A percentile compares a stretch with the other conserved stretches of the same genome.
phyloP scores from a whole-genome alignment of 2,113 vertebrate genomes.

The Hydrochoerus hydrochaeris region DNA sequence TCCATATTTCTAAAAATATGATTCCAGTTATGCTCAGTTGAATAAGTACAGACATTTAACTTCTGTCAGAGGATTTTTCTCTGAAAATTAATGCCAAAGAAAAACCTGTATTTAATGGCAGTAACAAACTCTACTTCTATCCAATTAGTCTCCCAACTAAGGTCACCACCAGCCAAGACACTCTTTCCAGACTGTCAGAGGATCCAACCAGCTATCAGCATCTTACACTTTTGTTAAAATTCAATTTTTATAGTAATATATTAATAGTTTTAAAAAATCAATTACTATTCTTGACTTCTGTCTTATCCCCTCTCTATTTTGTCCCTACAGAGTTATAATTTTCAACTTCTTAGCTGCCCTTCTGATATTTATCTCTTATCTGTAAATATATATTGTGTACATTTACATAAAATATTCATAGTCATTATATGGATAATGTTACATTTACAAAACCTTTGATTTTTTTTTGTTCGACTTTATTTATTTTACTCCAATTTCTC shows the following conservation, averaged over 20 bases:
- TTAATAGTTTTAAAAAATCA: background rate
- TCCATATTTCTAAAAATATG: constrained; percentile 7
- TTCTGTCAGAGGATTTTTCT: background rate
- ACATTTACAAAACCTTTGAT: background rate
- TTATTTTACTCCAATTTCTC: constrained; percentile 15
- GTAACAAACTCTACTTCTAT: background rate
- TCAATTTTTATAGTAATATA: constrained; percentile 1
- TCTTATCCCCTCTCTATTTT: background rate
- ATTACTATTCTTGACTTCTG: background rate
- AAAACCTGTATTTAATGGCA: background rate
- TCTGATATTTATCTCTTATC: background rate
- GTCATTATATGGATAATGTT: background rate
- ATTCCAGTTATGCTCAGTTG: background rate
- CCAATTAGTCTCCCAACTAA: background rate
- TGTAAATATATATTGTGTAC: background rate
- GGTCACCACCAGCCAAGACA: background rate
- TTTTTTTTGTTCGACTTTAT: background rate
- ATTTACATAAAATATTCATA: background rate
- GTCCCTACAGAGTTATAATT: background rate
- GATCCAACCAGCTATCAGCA: background rate
- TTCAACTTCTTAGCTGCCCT: background rate
- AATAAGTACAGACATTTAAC: background rate
- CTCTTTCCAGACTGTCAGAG: background rate
- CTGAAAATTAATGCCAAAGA: background rate
- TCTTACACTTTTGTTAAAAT: background rate